Conservation (phyloP, 2,888 invertebrate genomes). For the Eurytoma adleriae region DNA sequence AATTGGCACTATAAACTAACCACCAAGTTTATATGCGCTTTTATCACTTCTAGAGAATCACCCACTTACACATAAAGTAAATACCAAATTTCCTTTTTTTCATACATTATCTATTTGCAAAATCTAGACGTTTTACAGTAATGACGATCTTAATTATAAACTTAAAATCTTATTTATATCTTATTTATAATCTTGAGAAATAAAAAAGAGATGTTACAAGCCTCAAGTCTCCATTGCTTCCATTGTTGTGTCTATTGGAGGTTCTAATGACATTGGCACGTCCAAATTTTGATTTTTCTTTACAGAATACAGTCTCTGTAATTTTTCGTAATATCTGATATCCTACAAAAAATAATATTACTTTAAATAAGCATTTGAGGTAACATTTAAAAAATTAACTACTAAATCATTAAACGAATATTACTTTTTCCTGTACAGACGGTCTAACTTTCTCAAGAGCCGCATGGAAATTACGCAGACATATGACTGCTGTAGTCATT, state of each 20-base stretch:
- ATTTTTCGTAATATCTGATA: slow-evolving; percentile 85
- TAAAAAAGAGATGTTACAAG: slow-evolving; percentile 2
- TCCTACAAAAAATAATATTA: slow-evolving; percentile 77
- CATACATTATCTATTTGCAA: too few relatives aligned
- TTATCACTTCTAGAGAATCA: too few relatives aligned
- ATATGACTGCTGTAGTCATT: slow-evolving; percentile 76
- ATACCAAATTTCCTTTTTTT: too few relatives aligned
- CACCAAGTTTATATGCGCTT: too few relatives aligned
- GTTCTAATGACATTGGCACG: slow-evolving; percentile 80
- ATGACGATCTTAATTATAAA: too few relatives aligned
- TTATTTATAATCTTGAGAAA: slow-evolving; percentile 42
- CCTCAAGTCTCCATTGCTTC: slow-evolving; percentile 72
- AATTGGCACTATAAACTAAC: too few relatives aligned
- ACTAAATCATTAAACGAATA: too few relatives aligned
- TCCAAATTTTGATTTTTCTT: slow-evolving; percentile 76
- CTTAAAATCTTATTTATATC: too few relatives aligned
- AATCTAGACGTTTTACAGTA: too few relatives aligned
- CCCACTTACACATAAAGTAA: too few relatives aligned
- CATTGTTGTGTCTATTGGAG: slow-evolving; percentile 68
- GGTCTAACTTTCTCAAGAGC: slow-evolving; percentile 90
- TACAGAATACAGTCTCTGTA: slow-evolving; percentile 82
- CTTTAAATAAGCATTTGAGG: too few relatives aligned
- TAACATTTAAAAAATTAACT: too few relatives aligned
- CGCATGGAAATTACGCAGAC: slow-evolving; percentile 85
- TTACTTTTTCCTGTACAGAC: slow-evolving; percentile 87